Evolutionary conservation across 2,797 vertebrate species (phyloP), one percentile per base, ranked within the genome.

Genomic region (Otus scops): DNA sequence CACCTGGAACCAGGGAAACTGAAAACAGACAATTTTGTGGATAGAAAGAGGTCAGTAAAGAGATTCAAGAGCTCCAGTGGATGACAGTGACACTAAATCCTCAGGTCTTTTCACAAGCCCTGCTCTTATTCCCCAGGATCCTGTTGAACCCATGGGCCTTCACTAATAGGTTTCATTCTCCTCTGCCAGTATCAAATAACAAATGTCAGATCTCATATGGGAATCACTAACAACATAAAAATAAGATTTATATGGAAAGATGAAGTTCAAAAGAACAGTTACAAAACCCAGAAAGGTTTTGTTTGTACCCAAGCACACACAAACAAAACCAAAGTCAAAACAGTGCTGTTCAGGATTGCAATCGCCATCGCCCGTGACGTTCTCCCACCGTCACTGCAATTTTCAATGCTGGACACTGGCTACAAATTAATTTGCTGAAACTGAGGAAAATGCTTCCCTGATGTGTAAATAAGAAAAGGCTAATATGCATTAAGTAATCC

Each of bases 1-100:
- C 93, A 95, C 95, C 96, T 96, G 95, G 93, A 96, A 92, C 67
- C 57, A 91, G 60, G 51, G 71, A 75, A 94, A 93, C 74, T 27
- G 56, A 89, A 94, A 86, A 94, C 68, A 95, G 87, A 93, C 74
- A 92, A 92, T 78, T 79, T 70, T 77, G 77, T 60, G 83, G 59
- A 76, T 69, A 76, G 83, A 79, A 92, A 39, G 34, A 53, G 92
- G 86, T 96, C 89, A 86, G 77, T 24, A 64, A 82, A 88, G 90
- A 95, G 89, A 92, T 85, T 59, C 83, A 65, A 96, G 91, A 86
- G 36, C 93, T 90, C 0, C 1, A 88, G 85, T 17, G 20, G 94
- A 94, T 96, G 95, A 95, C 94, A 96, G 94, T 97, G 95, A 96
- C 94, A 97, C 56, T 96, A 97, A 97, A 97, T 96, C 95, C 95